Evolutionary conservation across 2,113 vertebrate species (phyloP), one percentile per base, ranked within the genome.

Genomic region (Oreochromis tanganicae): DNA sequence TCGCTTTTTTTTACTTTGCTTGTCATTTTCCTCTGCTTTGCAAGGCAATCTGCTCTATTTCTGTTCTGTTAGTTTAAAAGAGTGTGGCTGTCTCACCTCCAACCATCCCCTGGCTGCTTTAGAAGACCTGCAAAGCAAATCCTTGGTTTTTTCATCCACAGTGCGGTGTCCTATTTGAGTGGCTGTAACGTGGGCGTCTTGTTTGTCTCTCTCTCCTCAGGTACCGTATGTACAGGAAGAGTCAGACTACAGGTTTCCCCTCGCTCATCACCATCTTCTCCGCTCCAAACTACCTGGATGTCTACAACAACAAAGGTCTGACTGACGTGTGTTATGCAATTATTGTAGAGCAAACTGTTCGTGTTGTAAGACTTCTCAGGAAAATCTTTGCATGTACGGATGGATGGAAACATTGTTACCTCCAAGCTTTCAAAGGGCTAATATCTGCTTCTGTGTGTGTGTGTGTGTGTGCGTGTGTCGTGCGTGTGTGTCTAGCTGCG

Each of bases 251-350:
- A 54, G 97, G 97, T 46, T 97, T 97, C 68, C 97, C 97, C n/a
- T 97, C 97, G 36, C 96, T 97, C 92, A 97, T 97, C 92, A 97
- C 97, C 59, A 97, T 97, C 90, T 97, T 97, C 94, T 97, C 97
- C 16, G 97, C 97, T 85, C 97, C 97, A 80, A 97, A 97, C 94
- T 97, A 97, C 92, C 94, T 97, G 93, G 97, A 97, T 32, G 97
- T 97, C 91, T 97, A 97, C 94, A 97, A 97, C 92, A 97, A 97
- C 90, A 97, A 97, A 97, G 97, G 97, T 97, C 43, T 90, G 92
- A 87, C 43, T 50, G 71, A 78, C 27, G 9, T 50, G 43, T 78
- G 10, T 50, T 48, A 48, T 13, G 9, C 71, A 32, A 16, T 16
- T 54, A 68, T 52, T 75, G 21, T 48, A 48, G 21, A 48, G 41